Base-by-base conservation (phyloP, 2,888 invertebrate species). In the Aplocera efformata region DNA sequence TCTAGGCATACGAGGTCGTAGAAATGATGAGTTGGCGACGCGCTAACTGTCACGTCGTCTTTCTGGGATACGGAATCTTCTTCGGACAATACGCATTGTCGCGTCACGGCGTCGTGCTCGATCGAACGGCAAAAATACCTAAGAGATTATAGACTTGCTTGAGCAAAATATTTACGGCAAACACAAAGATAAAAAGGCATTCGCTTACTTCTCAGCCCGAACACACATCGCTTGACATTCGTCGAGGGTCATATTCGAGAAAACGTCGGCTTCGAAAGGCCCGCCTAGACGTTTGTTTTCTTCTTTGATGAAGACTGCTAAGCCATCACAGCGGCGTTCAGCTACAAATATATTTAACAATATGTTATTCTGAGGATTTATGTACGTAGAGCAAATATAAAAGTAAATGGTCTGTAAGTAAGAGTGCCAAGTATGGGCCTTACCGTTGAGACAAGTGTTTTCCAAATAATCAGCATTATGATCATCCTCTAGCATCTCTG, bases 51-150 rank as follows among this genome's bases (percentile, higher is more conserved):
- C 58, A 96, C 92, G 68, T 96, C 96, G 71, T 96, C 95, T 67
- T 95, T 95, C 72, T 96, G 95, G 0, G 96, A 96, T 25, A 95
- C 92, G 0, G 96, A 96, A 71, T 97, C 96, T 79, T 97, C 97
- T 77, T 96, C 96, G 0, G 96, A 96, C 26, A 97, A 89, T n/a
- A 95, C 94, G 63, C 97, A 97, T 61, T 94, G 93, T 38, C 94
- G 92, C 1, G 94, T 94, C 89, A 94, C 93, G 56, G 95, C 95
- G 64, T 97, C 96, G 67, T 94, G 96, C 70, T 96, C 96, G 28
- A 97, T 93, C 1, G 96, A 96, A 20, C 96, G 93, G 67, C 96
- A 96, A 64, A 96, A 95, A 72, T 94, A 93, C 68, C 93, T 93
- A 56, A 35, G 20, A 28, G 7, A 17, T 34, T 30, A 28, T 27